Conservation (phyloP, 1,140 invertebrate species). For the Acromyrmex echinatior region DNA sequence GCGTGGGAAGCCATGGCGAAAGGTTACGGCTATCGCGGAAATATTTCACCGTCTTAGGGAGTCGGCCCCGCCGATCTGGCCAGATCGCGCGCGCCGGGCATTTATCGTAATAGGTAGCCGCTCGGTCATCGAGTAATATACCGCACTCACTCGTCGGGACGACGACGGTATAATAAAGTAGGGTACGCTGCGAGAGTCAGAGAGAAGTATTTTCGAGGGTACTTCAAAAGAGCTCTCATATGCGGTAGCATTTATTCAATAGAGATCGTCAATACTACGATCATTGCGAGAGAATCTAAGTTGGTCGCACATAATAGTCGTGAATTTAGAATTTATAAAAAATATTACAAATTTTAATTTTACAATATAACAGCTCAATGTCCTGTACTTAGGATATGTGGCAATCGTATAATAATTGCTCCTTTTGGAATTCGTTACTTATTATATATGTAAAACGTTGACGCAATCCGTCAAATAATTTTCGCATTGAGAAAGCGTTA, state of each 20-base stretch:
- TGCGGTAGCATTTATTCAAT: not conserved
- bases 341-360: not conserved
- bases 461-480: not conserved
- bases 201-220: constrained; percentile 35
- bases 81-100: constrained; percentile 62
- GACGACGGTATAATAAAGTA: constrained; percentile 46
- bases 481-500: not conserved
- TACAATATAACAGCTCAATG: not conserved
- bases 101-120: constrained; percentile 79
- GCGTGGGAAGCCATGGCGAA: constrained; percentile 80
- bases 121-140: constrained; percentile 63
- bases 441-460: not conserved
- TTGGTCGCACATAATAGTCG: not conserved
- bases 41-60: constrained; percentile 81
- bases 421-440: not conserved
- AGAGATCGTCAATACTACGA: not conserved
- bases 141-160: not conserved
- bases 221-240: not conserved
- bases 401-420: not conserved
- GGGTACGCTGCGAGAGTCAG: not conserved
- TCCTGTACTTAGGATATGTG: not conserved
- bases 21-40: constrained; percentile 81
- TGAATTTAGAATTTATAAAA: not conserved
- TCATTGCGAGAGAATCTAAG: not conserved
- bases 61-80: constrained; percentile 72